Evolutionary conservation across 2,113 vertebrate species (phyloP), one percentile per base, ranked within the genome.

Genomic region (Neodon shergylaensis): DNA sequence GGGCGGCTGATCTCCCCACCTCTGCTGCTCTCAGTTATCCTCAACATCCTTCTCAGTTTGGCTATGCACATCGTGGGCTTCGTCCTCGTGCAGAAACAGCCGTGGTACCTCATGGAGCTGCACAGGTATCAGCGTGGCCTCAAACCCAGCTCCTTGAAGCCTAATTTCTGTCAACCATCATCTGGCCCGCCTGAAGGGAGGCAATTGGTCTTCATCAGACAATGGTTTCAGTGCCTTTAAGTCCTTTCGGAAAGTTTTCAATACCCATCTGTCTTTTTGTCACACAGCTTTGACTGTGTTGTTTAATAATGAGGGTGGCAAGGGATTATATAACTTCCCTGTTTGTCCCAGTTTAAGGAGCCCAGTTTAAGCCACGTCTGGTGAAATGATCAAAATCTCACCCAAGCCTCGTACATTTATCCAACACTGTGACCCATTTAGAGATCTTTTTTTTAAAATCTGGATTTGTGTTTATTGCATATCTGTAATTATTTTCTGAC

Each of bases 41-140:
- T 99, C 88, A 99, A 99, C 98, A 98, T 98, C 83, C 96, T 98
- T 63, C 96, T 99, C 95, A 99, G 98, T 92, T 97, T 99, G 95
- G 90, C 94, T 73, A 91, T 98, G 97, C 98, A 99, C 90, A 83
- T 98, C 13, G 97, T 98, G 0, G 99, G 98, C 58, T 99, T 99
- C 88, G 1, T 98, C 47, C 54, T 98, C 94, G 98, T 99, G 44
- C 98, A 98, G 98, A 52, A 96, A 88, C 99, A 99, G 98, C 95
- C 98, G 11, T 99, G 99, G 99, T 99, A 99, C 95, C 95, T 97
- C 76, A n/a, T 36, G 83, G 94, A 96, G 21, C 89, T 83, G 22
- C 92, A 95, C 76, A 98, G 98, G 98, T 98, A 98, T 9, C 39
- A 16, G 3, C 0, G 52, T 11, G 88, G 21, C 22, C 26, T 47